A percentile compares a stretch with the other conserved stretches of the same genome.
Conservation (phyloP, 1,140 invertebrate genomes). For the Drosophila pectinifera region DNA sequence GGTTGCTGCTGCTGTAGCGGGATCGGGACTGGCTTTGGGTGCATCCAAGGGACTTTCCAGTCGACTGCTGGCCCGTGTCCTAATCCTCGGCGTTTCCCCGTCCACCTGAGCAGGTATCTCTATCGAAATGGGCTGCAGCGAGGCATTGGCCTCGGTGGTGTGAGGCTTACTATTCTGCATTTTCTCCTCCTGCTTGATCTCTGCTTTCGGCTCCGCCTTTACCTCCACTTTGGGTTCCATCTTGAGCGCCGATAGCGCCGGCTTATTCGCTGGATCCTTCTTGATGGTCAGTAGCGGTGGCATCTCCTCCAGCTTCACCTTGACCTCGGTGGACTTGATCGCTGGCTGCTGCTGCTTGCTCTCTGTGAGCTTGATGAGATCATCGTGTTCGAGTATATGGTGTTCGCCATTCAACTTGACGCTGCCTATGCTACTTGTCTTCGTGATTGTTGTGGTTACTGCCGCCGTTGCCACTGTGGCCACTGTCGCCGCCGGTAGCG, state of each 20-base stretch:
- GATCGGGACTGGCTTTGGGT: slow-evolving; percentile 87
- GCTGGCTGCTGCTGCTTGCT: slow-evolving; percentile 31
- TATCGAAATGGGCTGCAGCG: slow-evolving; percentile 76
- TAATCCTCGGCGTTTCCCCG: slow-evolving; percentile 84
- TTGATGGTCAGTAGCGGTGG: slow-evolving; percentile 38
- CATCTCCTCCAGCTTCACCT: slow-evolving; percentile 60
- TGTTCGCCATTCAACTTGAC: slow-evolving; percentile 73
- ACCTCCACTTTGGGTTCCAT: slow-evolving; percentile 40
- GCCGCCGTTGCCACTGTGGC: slow-evolving; percentile 9
- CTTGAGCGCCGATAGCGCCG: neutral
- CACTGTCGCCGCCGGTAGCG: slow-evolving; percentile 23
- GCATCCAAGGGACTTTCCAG: slow-evolving; percentile 89
- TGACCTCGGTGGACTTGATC: slow-evolving; percentile 31
- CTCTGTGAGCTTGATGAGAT: slow-evolving; percentile 80
- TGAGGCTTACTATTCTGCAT: slow-evolving; percentile 19
- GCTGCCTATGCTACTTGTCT: slow-evolving; percentile 22
- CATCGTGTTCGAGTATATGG: slow-evolving; percentile 75
- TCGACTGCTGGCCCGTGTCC: slow-evolving; percentile 90
- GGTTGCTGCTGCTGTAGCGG: slow-evolving; percentile 8
- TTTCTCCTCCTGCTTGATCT: slow-evolving; percentile 40
- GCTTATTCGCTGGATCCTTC: slow-evolving; percentile 39
- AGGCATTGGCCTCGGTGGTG: slow-evolving; percentile 23
- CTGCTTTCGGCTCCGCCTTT: slow-evolving; percentile 28
- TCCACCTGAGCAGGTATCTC: slow-evolving; percentile 77
- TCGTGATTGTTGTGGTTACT: slow-evolving; percentile 25